Base-by-base conservation (phyloP, 2,797 vertebrate genomes). In the Xyrichtys novacula region DNA sequence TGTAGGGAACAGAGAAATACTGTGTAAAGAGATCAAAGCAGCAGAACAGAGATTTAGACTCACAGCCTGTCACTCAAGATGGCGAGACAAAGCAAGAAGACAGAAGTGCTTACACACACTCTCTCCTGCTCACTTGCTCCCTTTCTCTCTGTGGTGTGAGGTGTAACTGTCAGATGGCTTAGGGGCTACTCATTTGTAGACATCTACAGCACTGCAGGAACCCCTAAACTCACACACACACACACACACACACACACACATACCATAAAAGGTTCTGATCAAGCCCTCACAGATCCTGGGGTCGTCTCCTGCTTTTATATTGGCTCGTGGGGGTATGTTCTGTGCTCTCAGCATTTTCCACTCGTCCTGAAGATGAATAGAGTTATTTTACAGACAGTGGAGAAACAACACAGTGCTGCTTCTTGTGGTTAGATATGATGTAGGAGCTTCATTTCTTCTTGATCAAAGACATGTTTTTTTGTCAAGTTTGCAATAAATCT, bases 321-420 rank as follows among this genome's bases (percentile, higher is more conserved):
- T 87, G 90, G 84, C 90, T 85, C 85, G 82, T 86, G 84, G 87
- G 86, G 86, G 83, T 84, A 88, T 70, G 81, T 93, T 92, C 50
- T 91, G 88, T 89, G 84, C 76, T 88, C 87, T 93, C 91, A 93
- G 91, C 91, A 92, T 83, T 92, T 91, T 91, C 40, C 62, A n/a
- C 78, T 85, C 56, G 39, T 89, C 86, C 78, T 7, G 52, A 90
- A 91, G 91, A 93, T 91, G 87, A 91, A 92, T 86, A 81, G 89
- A 86, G 82, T 81, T 71, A 87, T 88, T 90, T 89, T 77, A 87
- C 80, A 87, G 86, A 88, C 84, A 68, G 83, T 38, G 61, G 76
- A 83, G 76, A 86, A 88, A 87, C 76, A 89, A 91, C 88, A 90
- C 81, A 87, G 70, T 62, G 74, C 81, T 76, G 74, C 81, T 76